phyloP scores from a whole-genome alignment of 2,113 vertebrate genomes.

The Okapia johnstoni region DNA sequence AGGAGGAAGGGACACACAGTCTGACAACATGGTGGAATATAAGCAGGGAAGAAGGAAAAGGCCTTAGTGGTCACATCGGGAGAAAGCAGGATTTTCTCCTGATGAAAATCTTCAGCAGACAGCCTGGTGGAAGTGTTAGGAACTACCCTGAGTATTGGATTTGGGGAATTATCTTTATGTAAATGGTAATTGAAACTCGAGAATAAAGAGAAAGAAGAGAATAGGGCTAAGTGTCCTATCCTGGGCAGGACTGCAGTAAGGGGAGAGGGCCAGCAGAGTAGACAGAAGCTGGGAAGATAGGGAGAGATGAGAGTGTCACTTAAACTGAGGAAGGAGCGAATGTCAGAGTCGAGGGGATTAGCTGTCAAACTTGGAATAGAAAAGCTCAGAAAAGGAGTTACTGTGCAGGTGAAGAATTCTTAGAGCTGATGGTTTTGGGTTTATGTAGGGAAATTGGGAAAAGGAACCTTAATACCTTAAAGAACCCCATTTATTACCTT shows the following conservation, averaged over 20 bases:
- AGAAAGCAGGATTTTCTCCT: neutral
- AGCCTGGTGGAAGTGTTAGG: neutral
- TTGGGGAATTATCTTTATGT: slow-evolving; percentile 9
- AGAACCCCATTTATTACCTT: neutral
- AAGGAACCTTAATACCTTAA: neutral
- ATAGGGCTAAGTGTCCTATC: neutral
- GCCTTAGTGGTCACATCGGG: neutral
- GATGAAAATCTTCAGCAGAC: neutral
- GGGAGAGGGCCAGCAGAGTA: neutral
- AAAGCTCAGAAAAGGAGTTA: slow-evolving; percentile 15
- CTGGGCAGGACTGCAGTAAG: neutral
- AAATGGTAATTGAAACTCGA: neutral
- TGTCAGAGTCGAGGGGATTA: neutral
- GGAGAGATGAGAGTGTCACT: neutral
- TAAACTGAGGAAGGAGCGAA: neutral
- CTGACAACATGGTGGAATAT: neutral
- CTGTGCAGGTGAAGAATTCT: neutral
- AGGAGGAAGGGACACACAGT: neutral
- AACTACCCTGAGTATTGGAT: neutral
- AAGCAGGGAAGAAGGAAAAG: slow-evolving; percentile 17
- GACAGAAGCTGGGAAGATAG: neutral
- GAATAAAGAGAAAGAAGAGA: slow-evolving; percentile 4
- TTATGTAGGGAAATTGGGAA: neutral
- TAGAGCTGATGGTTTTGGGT: slow-evolving; percentile 9
- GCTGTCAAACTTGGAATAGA: neutral